Evolutionary conservation across 2,113 vertebrate species (phyloP).

Genomic region (Leuciscus idus): DNA sequence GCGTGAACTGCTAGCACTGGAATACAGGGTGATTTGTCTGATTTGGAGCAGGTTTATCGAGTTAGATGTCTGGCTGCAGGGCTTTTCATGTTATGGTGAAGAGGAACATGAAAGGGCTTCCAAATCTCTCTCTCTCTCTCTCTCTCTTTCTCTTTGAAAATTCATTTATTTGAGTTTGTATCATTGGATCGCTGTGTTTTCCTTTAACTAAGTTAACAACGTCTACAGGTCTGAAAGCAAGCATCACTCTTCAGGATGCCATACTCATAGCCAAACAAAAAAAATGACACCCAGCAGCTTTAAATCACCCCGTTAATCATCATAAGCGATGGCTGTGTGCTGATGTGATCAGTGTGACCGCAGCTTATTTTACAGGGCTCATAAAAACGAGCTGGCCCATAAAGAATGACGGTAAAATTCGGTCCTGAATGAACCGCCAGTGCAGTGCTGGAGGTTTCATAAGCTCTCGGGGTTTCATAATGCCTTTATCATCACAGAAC

Average conservation of each 20-base stretch:
- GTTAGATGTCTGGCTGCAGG: background rate
- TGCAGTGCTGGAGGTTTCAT: constrained; percentile 14
- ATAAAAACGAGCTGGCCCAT: background rate
- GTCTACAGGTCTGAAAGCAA: background rate
- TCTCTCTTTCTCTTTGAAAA: background rate
- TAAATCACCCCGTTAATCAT: background rate
- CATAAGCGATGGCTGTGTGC: background rate
- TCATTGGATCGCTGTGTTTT: background rate
- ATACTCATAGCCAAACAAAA: background rate
- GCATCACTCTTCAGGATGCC: background rate
- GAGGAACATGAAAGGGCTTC: background rate
- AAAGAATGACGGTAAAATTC: background rate
- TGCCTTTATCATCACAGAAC: constrained; percentile 18
- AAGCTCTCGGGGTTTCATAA: background rate
- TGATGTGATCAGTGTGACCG: background rate
- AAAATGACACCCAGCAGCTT: background rate
- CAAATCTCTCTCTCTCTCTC: background rate
- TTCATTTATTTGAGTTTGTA: background rate
- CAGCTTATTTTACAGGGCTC: background rate
- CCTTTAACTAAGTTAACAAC: background rate
- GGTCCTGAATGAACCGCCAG: background rate
- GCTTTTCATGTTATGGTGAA: background rate
- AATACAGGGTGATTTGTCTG: background rate
- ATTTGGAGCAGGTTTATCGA: background rate
- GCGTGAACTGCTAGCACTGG: background rate